These are phyloP conservation scores for Oncopeltus fasciatus DNA, from an alignment of 1,140 invertebrate genomes.

Conservation along the genomic window DNA sequence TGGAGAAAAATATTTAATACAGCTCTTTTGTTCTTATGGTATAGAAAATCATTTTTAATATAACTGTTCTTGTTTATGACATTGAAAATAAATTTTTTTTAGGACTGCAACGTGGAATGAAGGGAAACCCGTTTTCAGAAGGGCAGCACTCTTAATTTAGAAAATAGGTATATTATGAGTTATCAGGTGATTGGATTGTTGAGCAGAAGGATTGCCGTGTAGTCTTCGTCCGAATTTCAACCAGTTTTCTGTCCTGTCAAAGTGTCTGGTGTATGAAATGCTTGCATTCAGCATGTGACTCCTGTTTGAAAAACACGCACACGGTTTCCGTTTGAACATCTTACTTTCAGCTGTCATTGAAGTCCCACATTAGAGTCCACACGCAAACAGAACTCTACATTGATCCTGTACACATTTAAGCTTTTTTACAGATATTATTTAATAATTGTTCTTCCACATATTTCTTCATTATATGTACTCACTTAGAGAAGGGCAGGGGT, in stretches of 20 bases:
- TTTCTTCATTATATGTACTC: no score
- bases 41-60: not conserved
- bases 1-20: not conserved
- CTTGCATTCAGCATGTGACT: not conserved
- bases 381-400: not conserved
- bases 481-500: no score
- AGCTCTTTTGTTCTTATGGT: not conserved
- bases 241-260: constrained; percentile 2
- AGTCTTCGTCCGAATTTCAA: not conserved
- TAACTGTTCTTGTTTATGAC: not conserved
- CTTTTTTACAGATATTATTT: not conserved
- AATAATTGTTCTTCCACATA: not conserved
- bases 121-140: not conserved
- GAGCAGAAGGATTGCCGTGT: not conserved
- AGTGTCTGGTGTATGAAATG: not conserved
- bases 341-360: not conserved
- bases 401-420: not conserved
- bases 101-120: not conserved
- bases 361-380: not conserved
- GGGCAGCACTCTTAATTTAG: not conserved
- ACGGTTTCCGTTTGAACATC: not conserved
- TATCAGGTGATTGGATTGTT: not conserved
- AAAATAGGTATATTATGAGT: not conserved
- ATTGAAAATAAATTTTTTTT: constrained; percentile 2
- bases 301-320: not conserved